Conservation (phyloP, 2,113 vertebrate genomes). For the Strix aluco region DNA sequence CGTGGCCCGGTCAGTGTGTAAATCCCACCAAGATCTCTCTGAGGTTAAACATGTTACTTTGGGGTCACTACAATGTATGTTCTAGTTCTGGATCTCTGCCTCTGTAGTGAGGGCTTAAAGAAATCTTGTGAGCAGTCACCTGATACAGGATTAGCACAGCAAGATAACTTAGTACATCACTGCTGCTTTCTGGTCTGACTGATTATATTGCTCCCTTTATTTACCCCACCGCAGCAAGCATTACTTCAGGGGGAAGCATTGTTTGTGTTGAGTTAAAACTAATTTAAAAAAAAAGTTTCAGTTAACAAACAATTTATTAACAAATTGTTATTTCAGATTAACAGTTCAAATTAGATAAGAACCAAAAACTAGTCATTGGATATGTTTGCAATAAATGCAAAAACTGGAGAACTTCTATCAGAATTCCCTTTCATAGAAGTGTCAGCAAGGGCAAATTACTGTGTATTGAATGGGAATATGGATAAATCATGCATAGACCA, state of each 20-base stretch:
- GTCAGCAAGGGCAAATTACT: not conserved
- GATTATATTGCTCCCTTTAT: not conserved
- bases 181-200: not conserved
- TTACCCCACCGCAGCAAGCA: not conserved
- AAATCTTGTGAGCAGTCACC: slow-evolving; percentile 83
- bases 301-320: not conserved
- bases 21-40: not conserved
- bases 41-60: slow-evolving; percentile 11
- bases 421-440: not conserved
- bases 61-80: slow-evolving; percentile 52
- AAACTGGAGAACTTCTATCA: not conserved
- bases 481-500: not conserved
- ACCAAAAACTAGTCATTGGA: not conserved
- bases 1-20: not conserved
- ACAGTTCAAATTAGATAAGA: not conserved
- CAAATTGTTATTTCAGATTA: not conserved
- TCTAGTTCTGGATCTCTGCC: slow-evolving; percentile 33
- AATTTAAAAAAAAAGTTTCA: not conserved
- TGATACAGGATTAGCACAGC: slow-evolving; percentile 78
- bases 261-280: no score
- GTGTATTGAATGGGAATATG: not conserved
- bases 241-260: not conserved
- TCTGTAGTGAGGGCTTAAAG: slow-evolving; percentile 51
- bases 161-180: slow-evolving; percentile 37
- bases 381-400: not conserved